A percentile compares a stretch with the other conserved stretches of the same genome.
Conservation (phyloP, 2,888 invertebrate genomes). For the Cantharis nigra region DNA sequence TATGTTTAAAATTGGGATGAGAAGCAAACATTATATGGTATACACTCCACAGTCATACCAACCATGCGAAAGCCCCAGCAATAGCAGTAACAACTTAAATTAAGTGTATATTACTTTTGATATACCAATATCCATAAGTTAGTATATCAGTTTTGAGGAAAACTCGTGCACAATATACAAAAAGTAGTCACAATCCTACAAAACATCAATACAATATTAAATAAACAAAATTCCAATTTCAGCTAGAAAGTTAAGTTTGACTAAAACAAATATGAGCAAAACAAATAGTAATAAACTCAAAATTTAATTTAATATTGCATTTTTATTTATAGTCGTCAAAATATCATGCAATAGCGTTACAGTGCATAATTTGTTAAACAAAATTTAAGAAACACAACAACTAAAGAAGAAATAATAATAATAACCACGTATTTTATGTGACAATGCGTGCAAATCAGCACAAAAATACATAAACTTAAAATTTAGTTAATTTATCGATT, state of each 20-base stretch:
- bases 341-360: slow-evolving; percentile 32
- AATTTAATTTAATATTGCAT: not conserved
- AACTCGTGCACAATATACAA: not conserved
- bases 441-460: slow-evolving; percentile 42
- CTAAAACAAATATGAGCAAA: not conserved
- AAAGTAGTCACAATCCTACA: not conserved
- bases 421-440: slow-evolving; percentile 29
- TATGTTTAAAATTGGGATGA: not conserved
- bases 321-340: not conserved
- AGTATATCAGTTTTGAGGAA: not conserved
- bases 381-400: slow-evolving; percentile 40
- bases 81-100: slow-evolving; percentile 42
- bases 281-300: not conserved
- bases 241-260: not conserved
- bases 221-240: not conserved
- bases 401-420: slow-evolving; percentile 34
- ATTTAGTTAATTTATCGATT: slow-evolving; percentile 26
- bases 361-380: slow-evolving; percentile 38
- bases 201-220: not conserved
- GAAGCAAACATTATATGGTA: slow-evolving; percentile 12
- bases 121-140: slow-evolving; percentile 37
- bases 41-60: slow-evolving; percentile 31
- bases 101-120: slow-evolving; percentile 35
- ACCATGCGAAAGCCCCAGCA: slow-evolving; percentile 43
- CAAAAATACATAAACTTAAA: slow-evolving; percentile 42